Evolutionary conservation across 2,113 vertebrate species (phyloP).

Genomic region (Gracilinanus agilis): DNA sequence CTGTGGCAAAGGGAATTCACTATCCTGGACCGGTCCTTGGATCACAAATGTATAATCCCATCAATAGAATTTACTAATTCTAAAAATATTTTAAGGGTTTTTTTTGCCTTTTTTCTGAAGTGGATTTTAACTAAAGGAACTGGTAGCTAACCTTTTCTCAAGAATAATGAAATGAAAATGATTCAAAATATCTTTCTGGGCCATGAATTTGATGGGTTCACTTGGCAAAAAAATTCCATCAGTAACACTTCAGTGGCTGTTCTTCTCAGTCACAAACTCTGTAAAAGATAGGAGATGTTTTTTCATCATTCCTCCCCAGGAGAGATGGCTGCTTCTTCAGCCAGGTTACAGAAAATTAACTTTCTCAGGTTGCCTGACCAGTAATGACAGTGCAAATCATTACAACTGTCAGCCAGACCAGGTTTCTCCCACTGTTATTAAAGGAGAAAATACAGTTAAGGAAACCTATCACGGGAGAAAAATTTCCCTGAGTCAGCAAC

Average conservation of each 20-base stretch:
- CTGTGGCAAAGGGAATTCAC: no score
- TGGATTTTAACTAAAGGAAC: constrained; percentile 10
- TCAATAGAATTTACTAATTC: neutral
- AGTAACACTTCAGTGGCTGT: constrained; percentile 34
- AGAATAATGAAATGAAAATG: constrained; percentile 60
- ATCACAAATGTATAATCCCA: neutral
- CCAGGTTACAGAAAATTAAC: constrained; percentile 51
- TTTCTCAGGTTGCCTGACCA: constrained; percentile 51
- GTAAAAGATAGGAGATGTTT: constrained; percentile 59
- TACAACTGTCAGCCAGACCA: constrained; percentile 9
- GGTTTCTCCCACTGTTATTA: neutral
- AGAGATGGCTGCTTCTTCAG: constrained; percentile 61
- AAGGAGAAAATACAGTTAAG: neutral
- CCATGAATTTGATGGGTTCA: constrained; percentile 45
- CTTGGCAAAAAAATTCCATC: constrained; percentile 44
- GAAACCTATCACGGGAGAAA: neutral
- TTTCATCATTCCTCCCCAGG: constrained; percentile 58
- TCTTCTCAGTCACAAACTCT: constrained; percentile 58
- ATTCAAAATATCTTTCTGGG: constrained; percentile 50
- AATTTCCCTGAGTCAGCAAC: neutral
- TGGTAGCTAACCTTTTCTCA: constrained; percentile 41
- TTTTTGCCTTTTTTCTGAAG: neutral
- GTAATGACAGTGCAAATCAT: constrained; percentile 20
- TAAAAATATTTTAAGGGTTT: neutral
- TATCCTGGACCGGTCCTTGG: no score